Evolutionary conservation across 2,888 invertebrate species (phyloP).

Genomic region (Epistrophe grossulariae): DNA sequence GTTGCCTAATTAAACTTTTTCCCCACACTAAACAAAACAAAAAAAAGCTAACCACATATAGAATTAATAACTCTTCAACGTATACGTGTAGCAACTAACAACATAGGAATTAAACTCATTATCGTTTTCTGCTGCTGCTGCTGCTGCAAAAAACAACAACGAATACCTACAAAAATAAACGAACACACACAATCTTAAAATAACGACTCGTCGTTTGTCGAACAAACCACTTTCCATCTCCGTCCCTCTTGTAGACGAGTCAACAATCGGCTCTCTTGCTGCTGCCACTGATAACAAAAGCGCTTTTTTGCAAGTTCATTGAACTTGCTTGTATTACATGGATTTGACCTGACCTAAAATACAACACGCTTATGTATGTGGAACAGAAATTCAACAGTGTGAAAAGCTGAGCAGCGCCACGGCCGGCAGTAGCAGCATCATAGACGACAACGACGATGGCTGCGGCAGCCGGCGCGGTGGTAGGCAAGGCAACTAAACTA

Average conservation of each 20-base stretch:
- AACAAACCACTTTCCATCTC: constrained; percentile 76
- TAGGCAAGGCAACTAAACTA: constrained; percentile 23
- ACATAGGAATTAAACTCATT: constrained; percentile 21
- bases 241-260: constrained; percentile 69
- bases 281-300: constrained; percentile 77
- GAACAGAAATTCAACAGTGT: constrained; percentile 78
- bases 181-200: constrained; percentile 33
- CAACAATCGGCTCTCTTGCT: constrained; percentile 72
- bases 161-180: neutral
- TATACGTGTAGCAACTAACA: constrained; percentile 13
- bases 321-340: constrained; percentile 81
- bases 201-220: neutral
- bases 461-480: neutral
- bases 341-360: constrained; percentile 84
- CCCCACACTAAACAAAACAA: constrained; percentile 25
- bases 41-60: constrained; percentile 39
- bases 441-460: neutral
- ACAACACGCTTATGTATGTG: constrained; percentile 79
- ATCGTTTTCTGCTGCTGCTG: constrained; percentile 28
- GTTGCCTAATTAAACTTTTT: constrained; percentile 60
- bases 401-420: constrained; percentile 63
- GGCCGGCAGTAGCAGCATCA: constrained; percentile 12
- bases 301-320: constrained; percentile 81
- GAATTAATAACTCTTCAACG: constrained; percentile 24
- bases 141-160: constrained; percentile 21